Conservation (phyloP, 2,888 invertebrate species). For the Lordiphosa andalusiaca region DNA sequence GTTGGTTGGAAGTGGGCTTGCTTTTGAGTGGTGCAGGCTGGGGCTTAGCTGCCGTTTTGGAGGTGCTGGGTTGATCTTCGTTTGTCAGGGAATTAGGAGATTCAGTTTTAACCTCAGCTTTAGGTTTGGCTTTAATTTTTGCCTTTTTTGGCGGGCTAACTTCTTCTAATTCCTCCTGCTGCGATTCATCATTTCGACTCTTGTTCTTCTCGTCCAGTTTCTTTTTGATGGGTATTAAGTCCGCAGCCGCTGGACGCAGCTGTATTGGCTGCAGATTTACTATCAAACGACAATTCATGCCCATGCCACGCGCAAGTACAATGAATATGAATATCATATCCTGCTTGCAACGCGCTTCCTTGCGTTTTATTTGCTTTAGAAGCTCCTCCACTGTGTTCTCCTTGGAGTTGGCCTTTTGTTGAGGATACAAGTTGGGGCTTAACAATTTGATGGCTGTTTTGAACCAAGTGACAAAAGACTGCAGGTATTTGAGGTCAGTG, state of each 20-base stretch:
- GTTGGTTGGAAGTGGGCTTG: not conserved
- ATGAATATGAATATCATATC: constrained; percentile 89
- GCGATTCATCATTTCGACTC: constrained; percentile 22
- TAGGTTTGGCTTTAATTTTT: constrained; percentile 9
- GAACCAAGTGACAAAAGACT: constrained; percentile 90
- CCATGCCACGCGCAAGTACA: constrained; percentile 88
- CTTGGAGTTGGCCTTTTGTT: constrained; percentile 77
- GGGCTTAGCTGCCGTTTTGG: constrained; percentile 22
- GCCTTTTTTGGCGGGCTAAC: constrained; percentile 14
- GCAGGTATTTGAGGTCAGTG: constrained; percentile 87
- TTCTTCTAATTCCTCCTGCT: constrained; percentile 18
- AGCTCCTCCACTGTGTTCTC: constrained; percentile 76
- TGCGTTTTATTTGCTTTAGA: constrained; percentile 83
- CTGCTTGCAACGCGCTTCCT: constrained; percentile 84
- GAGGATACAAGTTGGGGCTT: constrained; percentile 82
- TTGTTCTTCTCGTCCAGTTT: constrained; percentile 54
- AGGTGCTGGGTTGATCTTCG: constrained; percentile 11
- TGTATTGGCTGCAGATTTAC: constrained; percentile 90
- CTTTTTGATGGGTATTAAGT: constrained; percentile 84
- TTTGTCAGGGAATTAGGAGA: too few species aligned
- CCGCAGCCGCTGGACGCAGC: constrained; percentile 84
- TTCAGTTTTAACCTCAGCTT: not conserved
- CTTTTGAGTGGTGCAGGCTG: constrained; percentile 33
- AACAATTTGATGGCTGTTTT: constrained; percentile 83
- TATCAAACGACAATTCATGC: constrained; percentile 90